These are phyloP conservation scores for Leucopsar rothschildi DNA, from an alignment of 2,113 vertebrate species.

Conservation along the genomic window DNA sequence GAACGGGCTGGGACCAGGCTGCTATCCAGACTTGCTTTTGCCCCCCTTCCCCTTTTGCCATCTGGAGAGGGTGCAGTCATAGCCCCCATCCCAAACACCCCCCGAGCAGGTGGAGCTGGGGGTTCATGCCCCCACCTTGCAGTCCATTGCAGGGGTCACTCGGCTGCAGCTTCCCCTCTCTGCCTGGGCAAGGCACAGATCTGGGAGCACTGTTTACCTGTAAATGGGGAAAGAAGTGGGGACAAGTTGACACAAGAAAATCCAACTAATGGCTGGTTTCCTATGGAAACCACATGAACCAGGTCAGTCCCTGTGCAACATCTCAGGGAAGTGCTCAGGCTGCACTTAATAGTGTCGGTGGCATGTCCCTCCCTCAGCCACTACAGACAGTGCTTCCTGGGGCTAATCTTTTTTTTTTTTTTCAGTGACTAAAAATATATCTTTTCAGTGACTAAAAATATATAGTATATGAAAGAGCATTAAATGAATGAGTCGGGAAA, in stretches of 20 bases:
- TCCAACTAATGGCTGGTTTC: neutral
- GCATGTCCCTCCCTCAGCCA: accelerated
- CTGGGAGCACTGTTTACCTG: neutral
- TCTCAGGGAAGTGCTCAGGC: neutral
- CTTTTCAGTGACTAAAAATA: neutral
- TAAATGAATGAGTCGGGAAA: neutral
- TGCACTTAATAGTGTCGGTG: accelerated
- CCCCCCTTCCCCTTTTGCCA: neutral
- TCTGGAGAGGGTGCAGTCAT: accelerated
- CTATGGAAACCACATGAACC: neutral
- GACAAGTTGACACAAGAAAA: neutral
- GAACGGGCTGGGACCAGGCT: neutral
- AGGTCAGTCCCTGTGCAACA: neutral
- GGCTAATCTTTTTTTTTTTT: neutral
- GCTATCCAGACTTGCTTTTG: accelerated
- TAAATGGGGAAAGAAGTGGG: neutral
- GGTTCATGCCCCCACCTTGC: accelerated
- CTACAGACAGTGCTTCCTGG: neutral
- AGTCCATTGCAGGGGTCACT: neutral
- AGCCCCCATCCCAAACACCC: neutral
- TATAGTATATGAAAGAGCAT: neutral
- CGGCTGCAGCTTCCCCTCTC: neutral
- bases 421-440: neutral
- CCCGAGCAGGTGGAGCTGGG: neutral
- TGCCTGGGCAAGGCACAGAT: neutral